Base-by-base conservation (phyloP, 2,797 vertebrate genomes). In the Mormyrus hasselquistii region DNA sequence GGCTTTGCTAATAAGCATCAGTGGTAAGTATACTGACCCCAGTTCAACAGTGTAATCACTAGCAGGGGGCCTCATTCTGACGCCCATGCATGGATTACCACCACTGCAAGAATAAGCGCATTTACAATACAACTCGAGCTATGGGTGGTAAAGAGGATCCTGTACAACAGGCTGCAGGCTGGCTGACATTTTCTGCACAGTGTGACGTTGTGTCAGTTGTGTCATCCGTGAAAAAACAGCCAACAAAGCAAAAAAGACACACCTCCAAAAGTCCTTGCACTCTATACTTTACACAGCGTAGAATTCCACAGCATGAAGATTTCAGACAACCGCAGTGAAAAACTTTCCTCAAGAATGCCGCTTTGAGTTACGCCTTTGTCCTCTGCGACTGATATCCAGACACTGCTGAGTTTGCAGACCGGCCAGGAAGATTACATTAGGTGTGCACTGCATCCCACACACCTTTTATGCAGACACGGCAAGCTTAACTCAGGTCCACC, bases 361-460 rank as follows among this genome's bases (percentile, higher is more conserved):
- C 34, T 79, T 44, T 79, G 38, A 44, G 73, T 79, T 79, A 44
- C 16, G 38, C 5, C 73, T 79, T 79, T 79, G 38, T 44, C 73
- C 38, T 79, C 22, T 2, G 4, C 2, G 22, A 52, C 47, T 29
- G 25, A 85, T 49, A 52, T 25, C 44, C 41, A 49, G 41, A 22
- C 49, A 84, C 22, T 84, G 49, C 44, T 85, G 50, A 85, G 47
- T 22, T 22, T 88, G 82, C 47, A 38, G 73, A 73, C 49, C 82
- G 69, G 73, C 86, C 50, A 57, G 86, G 83, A 41, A 55, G 19
- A 88, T 52, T 76, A 59, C 14, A 90, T 89, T 86, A 85, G 84
- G 47, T 55, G 86, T 49, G 62, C 85, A 86, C 62, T 65, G 22
- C 53, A 73, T 79, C 73, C 38, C 65, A 69, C 65, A 69, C 87